Base-by-base conservation (phyloP, 2,113 vertebrate genomes). In the Peromyscus polionotus region DNA sequence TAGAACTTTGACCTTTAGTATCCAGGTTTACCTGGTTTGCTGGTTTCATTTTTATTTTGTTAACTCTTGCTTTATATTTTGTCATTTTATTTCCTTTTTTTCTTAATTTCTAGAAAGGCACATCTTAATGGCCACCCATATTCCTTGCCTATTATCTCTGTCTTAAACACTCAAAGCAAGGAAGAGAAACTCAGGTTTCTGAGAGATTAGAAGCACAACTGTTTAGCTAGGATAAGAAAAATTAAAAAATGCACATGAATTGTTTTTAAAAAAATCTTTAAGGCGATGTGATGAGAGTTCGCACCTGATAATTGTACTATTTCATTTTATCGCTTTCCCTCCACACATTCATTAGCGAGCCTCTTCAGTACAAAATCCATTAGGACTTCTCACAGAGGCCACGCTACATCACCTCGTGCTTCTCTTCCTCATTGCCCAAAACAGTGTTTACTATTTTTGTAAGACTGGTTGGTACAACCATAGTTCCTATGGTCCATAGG, bases 81-180 rank as follows among this genome's bases (percentile, higher is more conserved):
- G 67, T 48, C 26, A 91, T 77, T 96, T 93, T 91, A 83, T 97
- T 95, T 91, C 26, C 88, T 96, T 83, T 45, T 42, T 33, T 63
- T 63, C 22, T 83, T 33, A 36, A 61, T 84, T 61, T 80, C 33
- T 84, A 7, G 68, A 90, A 96, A 33, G 20, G 22, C 80, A 91
- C 88, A 86, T 12, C 51, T 94, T 83, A 95, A 80, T 70, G 57
- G 65, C 5, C 67, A 89, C 54, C 12, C 45, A 26, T 51, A 65
- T 68, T 88, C 33, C 39, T 95, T 76, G 57, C 39, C 72, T 68
- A 72, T 45, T 73, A 48, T 72, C 42, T 77, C 65, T 73, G 95
- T 19, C 51, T 88, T 72, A 95, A 93, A 45, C 4, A 96, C 4
- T 65, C 80, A 17, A 91, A 72, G 68, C 33, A 91, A 92, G 22